Evolutionary conservation across 1,140 invertebrate genomes (phyloP).

Genomic region (Radopholus similis): DNA sequence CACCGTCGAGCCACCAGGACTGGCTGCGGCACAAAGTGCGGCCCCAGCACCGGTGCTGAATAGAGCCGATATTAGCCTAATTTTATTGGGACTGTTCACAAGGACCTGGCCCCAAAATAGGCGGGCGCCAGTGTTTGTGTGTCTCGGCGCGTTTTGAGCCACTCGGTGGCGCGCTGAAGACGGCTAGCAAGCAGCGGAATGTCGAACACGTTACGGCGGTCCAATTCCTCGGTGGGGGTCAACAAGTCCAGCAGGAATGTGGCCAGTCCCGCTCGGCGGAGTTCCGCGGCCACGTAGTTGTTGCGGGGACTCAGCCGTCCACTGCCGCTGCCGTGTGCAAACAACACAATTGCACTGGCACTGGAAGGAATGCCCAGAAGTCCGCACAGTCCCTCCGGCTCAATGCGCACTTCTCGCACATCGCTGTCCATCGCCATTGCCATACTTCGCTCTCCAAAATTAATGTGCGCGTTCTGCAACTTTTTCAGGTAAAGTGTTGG

Average conservation of each 20-base stretch:
- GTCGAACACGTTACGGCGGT: constrained; percentile 12
- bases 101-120: constrained; percentile 11
- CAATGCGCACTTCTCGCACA: constrained; percentile 1
- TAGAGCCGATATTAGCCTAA: background rate
- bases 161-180: constrained; percentile 8
- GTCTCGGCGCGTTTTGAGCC: background rate
- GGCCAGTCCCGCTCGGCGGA: constrained; percentile 3
- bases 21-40: constrained; percentile 2
- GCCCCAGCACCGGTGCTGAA: constrained; percentile 11
- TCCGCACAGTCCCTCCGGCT: background rate
- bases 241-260: constrained; percentile 13
- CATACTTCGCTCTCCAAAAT: no score
- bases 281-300: constrained; percentile 5
- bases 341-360: constrained; percentile 6
- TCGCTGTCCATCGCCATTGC: background rate
- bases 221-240: background rate
- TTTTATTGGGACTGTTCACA: background rate
- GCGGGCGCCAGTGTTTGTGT: constrained; percentile 3
- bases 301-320: constrained; percentile 5
- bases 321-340: constrained; percentile 16
- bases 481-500: no score
- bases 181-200: constrained; percentile 10
- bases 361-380: background rate
- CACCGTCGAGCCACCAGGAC: background rate
- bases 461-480: no score